Evolutionary conservation across 2,888 invertebrate species (phyloP).

Genomic region (Leptinotarsa juncta): DNA sequence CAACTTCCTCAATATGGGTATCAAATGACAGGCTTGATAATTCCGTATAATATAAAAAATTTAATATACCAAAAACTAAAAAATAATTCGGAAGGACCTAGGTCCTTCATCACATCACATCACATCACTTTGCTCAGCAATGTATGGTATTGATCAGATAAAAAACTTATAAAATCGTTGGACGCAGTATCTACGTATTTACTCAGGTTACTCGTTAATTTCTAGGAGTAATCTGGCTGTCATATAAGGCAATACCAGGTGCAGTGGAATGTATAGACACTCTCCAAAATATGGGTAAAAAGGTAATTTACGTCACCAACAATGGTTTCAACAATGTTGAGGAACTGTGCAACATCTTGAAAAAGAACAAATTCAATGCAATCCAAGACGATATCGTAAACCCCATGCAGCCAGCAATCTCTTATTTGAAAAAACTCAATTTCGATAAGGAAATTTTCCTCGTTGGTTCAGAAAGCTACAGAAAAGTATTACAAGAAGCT

Average conservation of each 20-base stretch:
- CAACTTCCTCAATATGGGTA: no score
- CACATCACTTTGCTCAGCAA: no score
- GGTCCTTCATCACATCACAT: no score
- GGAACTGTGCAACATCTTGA: conserved; percentile 32
- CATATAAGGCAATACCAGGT: conserved; percentile 62
- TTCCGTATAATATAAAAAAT: no score
- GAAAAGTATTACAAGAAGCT: conserved; percentile 61
- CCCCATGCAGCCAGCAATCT: conserved; percentile 68
- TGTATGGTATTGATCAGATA: no score
- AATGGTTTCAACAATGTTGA: conserved; percentile 34
- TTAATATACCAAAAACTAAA: no score
- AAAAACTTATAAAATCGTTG: no score
- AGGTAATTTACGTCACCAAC: conserved; percentile 55
- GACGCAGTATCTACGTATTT: no score
- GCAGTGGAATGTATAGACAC: conserved; percentile 65
- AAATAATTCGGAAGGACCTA: no score
- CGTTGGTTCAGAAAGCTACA: conserved; percentile 64
- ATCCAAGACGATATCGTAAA: conserved; percentile 66
- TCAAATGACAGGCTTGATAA: no score
- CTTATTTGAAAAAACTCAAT: conserved; percentile 68
- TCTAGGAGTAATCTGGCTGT: conserved; percentile 69
- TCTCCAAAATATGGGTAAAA: conserved; percentile 68
- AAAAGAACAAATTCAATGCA: conserved; percentile 40
- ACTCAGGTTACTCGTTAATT: neutral
- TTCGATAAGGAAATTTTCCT: conserved; percentile 69